Evolutionary conservation across 2,797 vertebrate genomes (phyloP).

Genomic region (Neosalanx taihuensis): DNA sequence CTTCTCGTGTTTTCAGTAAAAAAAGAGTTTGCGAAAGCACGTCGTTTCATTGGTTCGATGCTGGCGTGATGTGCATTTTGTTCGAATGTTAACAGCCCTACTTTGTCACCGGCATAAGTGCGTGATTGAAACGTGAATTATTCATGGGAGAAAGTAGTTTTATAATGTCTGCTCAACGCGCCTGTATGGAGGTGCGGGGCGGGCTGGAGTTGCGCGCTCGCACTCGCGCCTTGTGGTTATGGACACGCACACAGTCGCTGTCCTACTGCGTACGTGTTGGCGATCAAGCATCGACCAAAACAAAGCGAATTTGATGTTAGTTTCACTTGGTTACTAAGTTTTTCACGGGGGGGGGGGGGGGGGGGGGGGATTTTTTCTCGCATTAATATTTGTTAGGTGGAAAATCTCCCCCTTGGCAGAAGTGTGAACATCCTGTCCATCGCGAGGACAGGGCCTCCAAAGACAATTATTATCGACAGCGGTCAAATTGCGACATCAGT

Average conservation of each 20-base stretch:
- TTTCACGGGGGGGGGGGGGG: neutral
- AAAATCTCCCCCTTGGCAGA: neutral
- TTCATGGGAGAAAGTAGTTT: slow-evolving; percentile 58
- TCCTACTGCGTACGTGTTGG: slow-evolving; percentile 6
- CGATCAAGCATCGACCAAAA: slow-evolving; percentile 43
- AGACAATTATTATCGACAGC: slow-evolving; percentile 50
- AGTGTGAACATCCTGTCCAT: slow-evolving; percentile 31
- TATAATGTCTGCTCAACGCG: slow-evolving; percentile 44
- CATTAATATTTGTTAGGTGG: neutral
- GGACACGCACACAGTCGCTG: slow-evolving; percentile 55
- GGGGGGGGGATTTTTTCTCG: neutral
- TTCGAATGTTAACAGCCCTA: neutral
- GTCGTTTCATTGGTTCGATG: neutral
- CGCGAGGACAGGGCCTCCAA: slow-evolving; percentile 42
- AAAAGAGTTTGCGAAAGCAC: neutral
- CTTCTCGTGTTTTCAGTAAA: neutral
- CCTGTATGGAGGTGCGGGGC: slow-evolving; percentile 61
- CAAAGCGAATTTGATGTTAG: slow-evolving; percentile 18
- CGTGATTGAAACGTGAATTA: neutral
- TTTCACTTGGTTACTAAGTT: neutral
- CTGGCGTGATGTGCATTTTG: neutral
- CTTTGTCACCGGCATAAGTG: neutral
- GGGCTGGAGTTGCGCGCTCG: slow-evolving; percentile 68
- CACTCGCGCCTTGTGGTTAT: slow-evolving; percentile 55
- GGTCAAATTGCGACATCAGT: slow-evolving; percentile 68